Percentiles rank a stretch among this genome's conserved stretches.
phyloP scores from a whole-genome alignment of 1,140 invertebrate species.

The Plectrocnemia conspersa region DNA sequence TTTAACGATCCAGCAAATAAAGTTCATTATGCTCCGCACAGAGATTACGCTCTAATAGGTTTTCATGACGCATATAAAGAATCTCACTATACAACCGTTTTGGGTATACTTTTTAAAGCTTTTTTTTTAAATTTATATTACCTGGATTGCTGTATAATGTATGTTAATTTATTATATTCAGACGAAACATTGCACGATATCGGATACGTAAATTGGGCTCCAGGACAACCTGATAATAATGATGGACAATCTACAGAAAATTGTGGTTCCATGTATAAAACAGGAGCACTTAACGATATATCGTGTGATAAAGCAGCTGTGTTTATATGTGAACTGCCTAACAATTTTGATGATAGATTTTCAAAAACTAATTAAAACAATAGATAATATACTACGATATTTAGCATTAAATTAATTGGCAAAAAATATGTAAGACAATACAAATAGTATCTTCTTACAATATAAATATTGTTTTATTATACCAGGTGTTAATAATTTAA shows the following conservation, averaged over 20 bases:
- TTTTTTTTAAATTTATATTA: too few relatives aligned
- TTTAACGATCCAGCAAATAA: slow-evolving; percentile 10
- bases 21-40: neutral
- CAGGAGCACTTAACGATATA: slow-evolving; percentile 12
- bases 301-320: neutral
- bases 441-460: too few relatives aligned
- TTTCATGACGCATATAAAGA: slow-evolving; percentile 2
- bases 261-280: slow-evolving; percentile 11
- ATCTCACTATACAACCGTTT: neutral
- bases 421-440: too few relatives aligned
- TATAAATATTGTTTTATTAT: too few relatives aligned
- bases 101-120: too few relatives aligned
- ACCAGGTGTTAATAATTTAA: too few relatives aligned
- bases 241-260: slow-evolving; percentile 4
- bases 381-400: too few relatives aligned
- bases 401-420: too few relatives aligned
- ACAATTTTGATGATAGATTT: too few relatives aligned
- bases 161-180: too few relatives aligned
- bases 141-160: too few relatives aligned
- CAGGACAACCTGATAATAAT: slow-evolving; percentile 10
- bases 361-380: too few relatives aligned
- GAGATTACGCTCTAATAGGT: slow-evolving; percentile 6
- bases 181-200: neutral
- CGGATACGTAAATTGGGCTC: slow-evolving; percentile 7
- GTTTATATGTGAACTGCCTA: slow-evolving; percentile 17